Base-by-base conservation (phyloP, 2,888 invertebrate genomes). In the Tuta absoluta region DNA sequence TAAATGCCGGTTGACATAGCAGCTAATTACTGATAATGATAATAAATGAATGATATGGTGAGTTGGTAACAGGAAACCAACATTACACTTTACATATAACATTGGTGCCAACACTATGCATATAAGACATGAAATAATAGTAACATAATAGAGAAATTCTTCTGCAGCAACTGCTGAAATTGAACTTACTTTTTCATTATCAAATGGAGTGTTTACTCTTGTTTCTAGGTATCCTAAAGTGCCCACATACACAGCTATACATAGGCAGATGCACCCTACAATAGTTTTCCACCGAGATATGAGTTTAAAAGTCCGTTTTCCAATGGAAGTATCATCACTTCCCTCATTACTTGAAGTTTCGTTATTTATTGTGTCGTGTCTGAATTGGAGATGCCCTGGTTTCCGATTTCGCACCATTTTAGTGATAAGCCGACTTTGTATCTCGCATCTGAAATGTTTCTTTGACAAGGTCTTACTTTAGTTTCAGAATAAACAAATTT, bases 151-250 rank as follows among this genome's bases (percentile, higher is more conserved):
- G 17, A 62, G 8, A 21, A 2, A 23, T 12, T 12, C 5, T 8
- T 48, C 4, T 19, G 5, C 1, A 51, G 28, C 4, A 3, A 12
- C 28, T 28, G 2, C 28, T 11, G 49, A 49, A 21, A 11, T n/a
- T 17, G 21, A 56, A n/a, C 70, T 62, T 83, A 95, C 96, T 93
- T 96, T 97, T 70, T 95, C 94, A 71, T 94, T 94, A 75, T 95
- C 94, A 70, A 95, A 95, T 0, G 97, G 97, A 0, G 97, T 97
- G 81, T 97, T 97, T 0, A 98, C 96, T 71, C 97, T 92, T 0
- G 97, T 97, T 88, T 97, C 97, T 68, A 97, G 84, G 79, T 97
- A 98, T 1, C 97, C 97, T 75, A 95, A 87, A 72, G 95, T 95
- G 62, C 96, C 95, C 71, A 96, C 94, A 79, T 95, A 95, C 0